Evolutionary conservation across 2,113 vertebrate genomes (phyloP), one percentile per base, ranked within the genome.

Genomic region (Peromyscus polionotus): DNA sequence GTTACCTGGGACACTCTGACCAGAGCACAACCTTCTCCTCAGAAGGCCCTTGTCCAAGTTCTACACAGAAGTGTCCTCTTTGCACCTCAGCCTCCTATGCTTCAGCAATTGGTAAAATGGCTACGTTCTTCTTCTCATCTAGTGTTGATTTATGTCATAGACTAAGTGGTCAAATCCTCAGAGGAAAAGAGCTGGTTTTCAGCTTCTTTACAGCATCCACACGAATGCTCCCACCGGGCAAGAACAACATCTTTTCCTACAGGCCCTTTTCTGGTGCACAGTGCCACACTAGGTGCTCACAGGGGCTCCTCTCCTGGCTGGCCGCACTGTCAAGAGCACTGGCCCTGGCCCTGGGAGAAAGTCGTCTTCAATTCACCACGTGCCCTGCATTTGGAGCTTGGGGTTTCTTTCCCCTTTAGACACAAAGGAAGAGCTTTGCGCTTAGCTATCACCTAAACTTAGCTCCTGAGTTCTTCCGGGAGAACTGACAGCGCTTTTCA

Each of bases 391-490:
- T 57, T 88, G 79, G 72, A 93, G 63, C 88, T 70, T 3, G 63
- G 6, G 3, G 26, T 63, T 90, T 84, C 85, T 79, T 79, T 91
- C 86, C 87, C 79, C 96, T 96, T 75, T 75, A 28, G 67, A 95
- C 72, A 94, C 20, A 91, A 96, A 93, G 88, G 61, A 85, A 95
- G 72, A 96, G 28, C 24, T 67, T 24, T 91, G 73, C 88, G n/a
- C 77, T 75, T 81, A 92, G 92, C 39, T 79, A 61, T 93, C 93
- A 83, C 86, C 86, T 91, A 68, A 93, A 90, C 91, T 96, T 83
- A 95, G 95, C 83, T 93, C 89, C 72, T 95, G 88, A 96, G 77
- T 91, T 93, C 90, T 95, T 79, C 91, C 67, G 91, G 81, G 26
- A 75, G 92, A 91, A 96, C 77, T 92, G 72, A 93, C 13, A 96